phyloP scores from a whole-genome alignment of 2,888 invertebrate genomes.

The Scrobipalpa costella region DNA sequence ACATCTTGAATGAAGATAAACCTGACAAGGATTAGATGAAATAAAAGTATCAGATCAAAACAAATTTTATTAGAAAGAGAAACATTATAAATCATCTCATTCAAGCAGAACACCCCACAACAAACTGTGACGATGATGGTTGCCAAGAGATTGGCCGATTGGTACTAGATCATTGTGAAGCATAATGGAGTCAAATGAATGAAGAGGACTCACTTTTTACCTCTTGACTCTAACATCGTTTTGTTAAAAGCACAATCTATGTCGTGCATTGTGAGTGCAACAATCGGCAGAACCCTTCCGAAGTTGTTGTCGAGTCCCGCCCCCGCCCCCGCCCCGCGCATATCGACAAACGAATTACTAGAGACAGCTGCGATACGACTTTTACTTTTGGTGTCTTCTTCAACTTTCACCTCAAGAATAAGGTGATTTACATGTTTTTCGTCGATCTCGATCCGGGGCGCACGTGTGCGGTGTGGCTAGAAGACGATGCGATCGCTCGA shows the following conservation, averaged over 20 bases:
- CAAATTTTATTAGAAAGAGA: conserved; percentile 27
- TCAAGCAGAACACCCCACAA: conserved; percentile 53
- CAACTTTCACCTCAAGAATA: conserved; percentile 77
- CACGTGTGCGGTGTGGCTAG: conserved; percentile 47
- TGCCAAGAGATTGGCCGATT: conserved; percentile 68
- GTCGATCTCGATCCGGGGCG: conserved; percentile 32
- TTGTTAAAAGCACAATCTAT: conserved; percentile 58
- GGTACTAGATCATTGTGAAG: conserved; percentile 64
- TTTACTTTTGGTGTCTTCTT: conserved; percentile 73
- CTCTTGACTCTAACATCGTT: conserved; percentile 46
- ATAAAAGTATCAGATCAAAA: conserved; percentile 6
- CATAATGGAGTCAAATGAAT: conserved; percentile 59
- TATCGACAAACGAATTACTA: conserved; percentile 58
- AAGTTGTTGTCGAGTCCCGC: no score
- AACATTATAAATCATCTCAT: conserved; percentile 63
- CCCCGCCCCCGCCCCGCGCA: conserved; percentile 46
- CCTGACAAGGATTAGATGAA: not conserved
- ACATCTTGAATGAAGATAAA: not conserved
- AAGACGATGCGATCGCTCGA: conserved; percentile 51
- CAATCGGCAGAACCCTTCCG: conserved; percentile 60
- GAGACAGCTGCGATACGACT: conserved; percentile 67
- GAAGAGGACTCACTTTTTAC: conserved; percentile 58
- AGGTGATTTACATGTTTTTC: conserved; percentile 70
- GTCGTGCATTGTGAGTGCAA: conserved; percentile 59
- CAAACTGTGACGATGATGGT: conserved; percentile 49